A percentile compares a stretch with the other conserved stretches of the same genome.
These are phyloP conservation scores for Celastrina argiolus DNA, from an alignment of 2,888 invertebrate genomes.

Conservation along the genomic window DNA sequence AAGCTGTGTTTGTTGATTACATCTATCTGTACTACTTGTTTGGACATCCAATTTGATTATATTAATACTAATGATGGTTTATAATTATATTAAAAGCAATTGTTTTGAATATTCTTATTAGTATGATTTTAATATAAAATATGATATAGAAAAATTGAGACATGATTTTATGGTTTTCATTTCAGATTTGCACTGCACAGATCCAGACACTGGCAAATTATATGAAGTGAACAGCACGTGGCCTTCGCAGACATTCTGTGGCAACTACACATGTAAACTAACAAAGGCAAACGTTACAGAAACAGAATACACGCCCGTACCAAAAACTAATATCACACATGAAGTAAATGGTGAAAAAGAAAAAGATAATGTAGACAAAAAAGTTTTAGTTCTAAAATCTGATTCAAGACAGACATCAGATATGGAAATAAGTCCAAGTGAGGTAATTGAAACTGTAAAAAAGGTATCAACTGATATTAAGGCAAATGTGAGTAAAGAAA, in stretches of 20 bases:
- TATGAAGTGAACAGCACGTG: constrained; percentile 61
- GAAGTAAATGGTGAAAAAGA: constrained; percentile 24
- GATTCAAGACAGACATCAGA: constrained; percentile 14
- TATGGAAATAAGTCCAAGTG: constrained; percentile 35
- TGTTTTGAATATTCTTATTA: no score
- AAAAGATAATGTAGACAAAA: constrained; percentile 17
- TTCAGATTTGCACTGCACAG: constrained; percentile 65
- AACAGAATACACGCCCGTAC: constrained; percentile 39
- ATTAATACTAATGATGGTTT: no score
- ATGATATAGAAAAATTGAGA: no score
- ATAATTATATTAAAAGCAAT: no score
- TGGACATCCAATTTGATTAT: no score
- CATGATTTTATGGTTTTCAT: constrained; percentile 29
- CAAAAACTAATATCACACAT: constrained; percentile 44
- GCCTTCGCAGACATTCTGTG: constrained; percentile 62
- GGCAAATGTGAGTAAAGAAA: constrained; percentile 23
- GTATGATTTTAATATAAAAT: no score
- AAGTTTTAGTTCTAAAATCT: background rate
- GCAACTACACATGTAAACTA: constrained; percentile 65
- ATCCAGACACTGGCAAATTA: constrained; percentile 63
- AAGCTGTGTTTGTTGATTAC: no score
- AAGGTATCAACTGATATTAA: constrained; percentile 17
- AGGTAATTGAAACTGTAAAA: constrained; percentile 30
- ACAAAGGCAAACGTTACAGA: constrained; percentile 43
- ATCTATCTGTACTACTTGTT: no score